phyloP scores from a whole-genome alignment of 2,797 vertebrate species.

The Eulemur mongoz region DNA sequence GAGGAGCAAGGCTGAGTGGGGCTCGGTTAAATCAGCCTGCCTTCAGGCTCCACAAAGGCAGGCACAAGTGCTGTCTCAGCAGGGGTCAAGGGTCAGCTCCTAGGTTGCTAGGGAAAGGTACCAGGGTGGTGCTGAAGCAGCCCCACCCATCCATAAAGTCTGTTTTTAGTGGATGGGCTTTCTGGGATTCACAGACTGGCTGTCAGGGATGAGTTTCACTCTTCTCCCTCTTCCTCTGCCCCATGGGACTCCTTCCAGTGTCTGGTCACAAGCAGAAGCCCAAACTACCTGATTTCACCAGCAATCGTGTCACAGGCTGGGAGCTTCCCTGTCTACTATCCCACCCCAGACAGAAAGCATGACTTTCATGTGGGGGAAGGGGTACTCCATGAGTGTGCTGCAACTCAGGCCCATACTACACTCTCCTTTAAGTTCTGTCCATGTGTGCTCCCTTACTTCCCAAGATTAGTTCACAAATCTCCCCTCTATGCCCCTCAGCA shows the following conservation, averaged over 20 bases:
- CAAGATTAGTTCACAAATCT: neutral
- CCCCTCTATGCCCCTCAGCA: neutral
- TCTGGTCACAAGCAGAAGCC: neutral
- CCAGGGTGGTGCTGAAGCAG: too few species aligned
- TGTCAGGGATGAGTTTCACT: neutral
- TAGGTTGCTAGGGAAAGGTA: too few species aligned
- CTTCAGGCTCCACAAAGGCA: too few species aligned
- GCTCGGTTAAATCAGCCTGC: too few species aligned
- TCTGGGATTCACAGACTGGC: too few species aligned
- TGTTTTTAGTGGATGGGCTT: too few species aligned
- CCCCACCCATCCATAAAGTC: too few species aligned
- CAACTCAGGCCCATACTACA: neutral
- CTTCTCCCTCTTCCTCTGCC: neutral
- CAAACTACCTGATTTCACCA: neutral
- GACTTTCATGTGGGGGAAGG: neutral
- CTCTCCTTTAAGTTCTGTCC: neutral
- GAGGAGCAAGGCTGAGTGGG: too few species aligned
- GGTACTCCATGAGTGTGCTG: neutral
- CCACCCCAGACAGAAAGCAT: neutral
- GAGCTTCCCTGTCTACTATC: neutral
- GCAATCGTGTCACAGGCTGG: neutral
- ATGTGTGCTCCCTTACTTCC: neutral
- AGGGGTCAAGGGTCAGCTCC: too few species aligned
- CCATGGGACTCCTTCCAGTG: neutral
- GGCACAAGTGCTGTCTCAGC: too few species aligned